phyloP scores from a whole-genome alignment of 2,888 invertebrate genomes.

The Elaeidobius kamerunicus region DNA sequence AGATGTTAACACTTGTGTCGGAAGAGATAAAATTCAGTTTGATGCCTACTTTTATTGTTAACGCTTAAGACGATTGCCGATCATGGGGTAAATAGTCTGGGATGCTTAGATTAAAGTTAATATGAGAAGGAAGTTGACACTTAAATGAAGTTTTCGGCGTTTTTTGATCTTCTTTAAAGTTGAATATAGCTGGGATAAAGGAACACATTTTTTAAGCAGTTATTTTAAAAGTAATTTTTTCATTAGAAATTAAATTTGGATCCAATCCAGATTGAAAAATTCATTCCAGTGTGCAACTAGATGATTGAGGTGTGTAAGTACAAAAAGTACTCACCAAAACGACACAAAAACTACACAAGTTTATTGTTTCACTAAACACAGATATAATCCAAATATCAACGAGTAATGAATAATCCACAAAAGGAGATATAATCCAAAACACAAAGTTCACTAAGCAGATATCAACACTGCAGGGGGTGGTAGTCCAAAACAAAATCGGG shows the following conservation, averaged over 20 bases:
- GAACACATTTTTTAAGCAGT: neutral
- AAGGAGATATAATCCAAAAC: neutral
- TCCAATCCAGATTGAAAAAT: neutral
- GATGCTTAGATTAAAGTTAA: neutral
- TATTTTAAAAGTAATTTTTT: neutral
- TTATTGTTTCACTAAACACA: too few relatives aligned
- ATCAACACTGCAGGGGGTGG: constrained; percentile 5
- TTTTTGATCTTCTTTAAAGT: too few relatives aligned
- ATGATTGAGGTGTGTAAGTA: constrained; percentile 8
- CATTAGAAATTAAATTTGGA: neutral
- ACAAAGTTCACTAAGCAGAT: constrained; percentile 14
- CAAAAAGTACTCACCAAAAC: constrained; percentile 19
- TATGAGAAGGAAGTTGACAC: neutral
- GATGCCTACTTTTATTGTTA: neutral
- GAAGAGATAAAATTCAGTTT: constrained; percentile 6
- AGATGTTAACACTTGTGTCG: constrained; percentile 9
- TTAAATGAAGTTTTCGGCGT: neutral
- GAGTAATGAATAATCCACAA: constrained; percentile 6
- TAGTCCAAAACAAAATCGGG: constrained; percentile 5
- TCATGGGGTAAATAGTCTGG: neutral
- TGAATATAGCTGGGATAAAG: too few relatives aligned
- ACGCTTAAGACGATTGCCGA: neutral
- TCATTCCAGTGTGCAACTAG: neutral
- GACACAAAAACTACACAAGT: constrained; percentile 10
- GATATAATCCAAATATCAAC: neutral